These are phyloP conservation scores for Bergia puertoricense DNA, from an alignment of 92 coral and sea anemone species.

Conservation along the genomic window DNA sequence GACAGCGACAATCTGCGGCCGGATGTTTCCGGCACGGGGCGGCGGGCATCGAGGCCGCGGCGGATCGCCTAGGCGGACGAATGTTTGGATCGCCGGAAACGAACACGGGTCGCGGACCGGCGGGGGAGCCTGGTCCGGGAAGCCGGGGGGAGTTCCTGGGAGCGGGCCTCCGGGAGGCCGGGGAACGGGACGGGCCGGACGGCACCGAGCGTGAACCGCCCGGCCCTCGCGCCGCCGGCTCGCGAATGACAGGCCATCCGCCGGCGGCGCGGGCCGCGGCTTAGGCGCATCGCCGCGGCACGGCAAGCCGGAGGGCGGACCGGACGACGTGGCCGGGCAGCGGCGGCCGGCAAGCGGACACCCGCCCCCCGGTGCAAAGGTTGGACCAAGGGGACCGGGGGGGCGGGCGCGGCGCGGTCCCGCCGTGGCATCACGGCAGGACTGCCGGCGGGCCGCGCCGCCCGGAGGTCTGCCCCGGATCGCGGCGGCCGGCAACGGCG, in stretches of 20 bases:
- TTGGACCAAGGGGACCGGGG: too few relatives aligned
- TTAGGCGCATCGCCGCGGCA: too few relatives aligned
- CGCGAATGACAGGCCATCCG: slow-evolving; percentile 15
- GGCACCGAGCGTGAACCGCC: slow-evolving; percentile 18
- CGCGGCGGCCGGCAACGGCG: slow-evolving; percentile 20
- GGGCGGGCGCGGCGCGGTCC: too few relatives aligned
- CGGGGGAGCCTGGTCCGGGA: not conserved
- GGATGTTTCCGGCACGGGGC: slow-evolving; percentile 10
- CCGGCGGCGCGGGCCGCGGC: slow-evolving; percentile 8
- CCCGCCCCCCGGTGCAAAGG: too few relatives aligned
- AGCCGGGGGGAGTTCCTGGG: slow-evolving; percentile 1
- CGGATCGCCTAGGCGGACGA: slow-evolving; percentile 1
- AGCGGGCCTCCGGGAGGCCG: slow-evolving; percentile 19
- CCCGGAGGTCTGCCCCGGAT: slow-evolving; percentile 18
- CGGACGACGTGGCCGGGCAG: too few relatives aligned
- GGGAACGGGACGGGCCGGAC: slow-evolving; percentile 18
- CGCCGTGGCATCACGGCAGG: slow-evolving; percentile 18
- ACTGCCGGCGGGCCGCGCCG: slow-evolving; percentile 20
- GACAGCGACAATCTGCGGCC: slow-evolving; percentile 2
- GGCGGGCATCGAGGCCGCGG: slow-evolving; percentile 9
- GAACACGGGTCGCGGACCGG: slow-evolving; percentile 14
- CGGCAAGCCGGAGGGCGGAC: too few relatives aligned
- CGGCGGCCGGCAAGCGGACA: too few relatives aligned
- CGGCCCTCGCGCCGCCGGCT: slow-evolving; percentile 16
- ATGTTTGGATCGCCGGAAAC: slow-evolving; percentile 4